Conservation (phyloP, 1,140 invertebrate species). For the Diploscapter pachys region DNA sequence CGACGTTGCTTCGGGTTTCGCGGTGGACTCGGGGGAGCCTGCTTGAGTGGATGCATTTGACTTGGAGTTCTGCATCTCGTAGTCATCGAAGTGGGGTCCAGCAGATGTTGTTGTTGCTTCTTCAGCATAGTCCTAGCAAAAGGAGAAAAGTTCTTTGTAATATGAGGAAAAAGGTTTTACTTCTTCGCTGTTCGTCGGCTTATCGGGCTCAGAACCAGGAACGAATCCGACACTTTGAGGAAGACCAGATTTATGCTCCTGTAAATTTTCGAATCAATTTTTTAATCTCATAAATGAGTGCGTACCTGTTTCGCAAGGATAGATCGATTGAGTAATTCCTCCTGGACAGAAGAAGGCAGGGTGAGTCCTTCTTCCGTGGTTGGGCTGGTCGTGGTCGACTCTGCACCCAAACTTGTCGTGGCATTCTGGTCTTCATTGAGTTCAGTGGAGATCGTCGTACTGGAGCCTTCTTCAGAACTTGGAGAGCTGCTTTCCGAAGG, state of each 20-base stretch:
- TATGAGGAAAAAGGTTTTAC: neutral
- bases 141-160: neutral
- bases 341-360: neutral
- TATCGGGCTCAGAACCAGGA: conserved; percentile 21
- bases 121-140: neutral
- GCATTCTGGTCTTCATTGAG: neutral
- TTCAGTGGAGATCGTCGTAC: neutral
- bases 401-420: too few species aligned
- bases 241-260: conserved; percentile 15
- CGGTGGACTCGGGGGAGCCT: neutral
- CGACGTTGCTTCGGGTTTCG: neutral
- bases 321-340: conserved; percentile 6
- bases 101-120: neutral
- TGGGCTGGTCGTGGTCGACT: too few species aligned
- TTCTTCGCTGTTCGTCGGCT: conserved; percentile 1
- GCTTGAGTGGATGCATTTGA: neutral
- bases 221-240: conserved; percentile 31
- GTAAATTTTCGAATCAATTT: too few species aligned
- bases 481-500: too few species aligned
- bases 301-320: neutral
- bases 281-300: too few species aligned
- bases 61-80: neutral
- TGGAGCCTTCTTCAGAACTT: too few species aligned
- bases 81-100: neutral
- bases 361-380: neutral